Evolutionary conservation across 2,113 vertebrate species (phyloP).

Genomic region (Archilochus colubris): DNA sequence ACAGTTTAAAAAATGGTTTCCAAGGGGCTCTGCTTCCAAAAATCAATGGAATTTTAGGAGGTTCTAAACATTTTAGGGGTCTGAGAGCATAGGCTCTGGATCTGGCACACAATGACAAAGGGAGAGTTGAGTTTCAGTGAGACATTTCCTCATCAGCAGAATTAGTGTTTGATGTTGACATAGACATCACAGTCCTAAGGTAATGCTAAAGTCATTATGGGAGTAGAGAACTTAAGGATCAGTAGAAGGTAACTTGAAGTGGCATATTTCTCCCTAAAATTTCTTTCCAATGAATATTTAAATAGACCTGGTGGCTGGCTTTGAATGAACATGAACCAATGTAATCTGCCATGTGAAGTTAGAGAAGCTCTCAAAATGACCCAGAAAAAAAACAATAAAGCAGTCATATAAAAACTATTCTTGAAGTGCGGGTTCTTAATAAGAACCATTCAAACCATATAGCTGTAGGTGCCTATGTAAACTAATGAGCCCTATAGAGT

Average conservation of each 20-base stretch:
- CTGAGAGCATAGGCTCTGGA: background rate
- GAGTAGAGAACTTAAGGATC: background rate
- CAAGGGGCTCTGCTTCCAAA: background rate
- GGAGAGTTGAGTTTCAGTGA: background rate
- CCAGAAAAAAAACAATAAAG: background rate
- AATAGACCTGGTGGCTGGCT: background rate
- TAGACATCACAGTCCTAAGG: background rate
- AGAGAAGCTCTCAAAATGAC: background rate
- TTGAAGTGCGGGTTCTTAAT: background rate
- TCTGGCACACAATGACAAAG: background rate
- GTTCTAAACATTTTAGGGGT: background rate
- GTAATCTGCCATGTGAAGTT: background rate
- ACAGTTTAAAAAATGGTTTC: background rate
- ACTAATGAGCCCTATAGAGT: accelerated
- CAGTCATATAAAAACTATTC: background rate
- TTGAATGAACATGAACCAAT: background rate
- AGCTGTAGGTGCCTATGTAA: background rate
- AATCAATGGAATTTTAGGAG: background rate
- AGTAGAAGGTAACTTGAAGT: background rate
- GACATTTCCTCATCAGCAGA: background rate
- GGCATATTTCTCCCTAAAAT: background rate
- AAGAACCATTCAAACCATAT: background rate
- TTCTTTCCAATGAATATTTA: background rate
- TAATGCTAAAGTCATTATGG: background rate
- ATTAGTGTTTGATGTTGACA: background rate